Conservation (phyloP, 2,797 vertebrate species). For the Morelia viridis region DNA sequence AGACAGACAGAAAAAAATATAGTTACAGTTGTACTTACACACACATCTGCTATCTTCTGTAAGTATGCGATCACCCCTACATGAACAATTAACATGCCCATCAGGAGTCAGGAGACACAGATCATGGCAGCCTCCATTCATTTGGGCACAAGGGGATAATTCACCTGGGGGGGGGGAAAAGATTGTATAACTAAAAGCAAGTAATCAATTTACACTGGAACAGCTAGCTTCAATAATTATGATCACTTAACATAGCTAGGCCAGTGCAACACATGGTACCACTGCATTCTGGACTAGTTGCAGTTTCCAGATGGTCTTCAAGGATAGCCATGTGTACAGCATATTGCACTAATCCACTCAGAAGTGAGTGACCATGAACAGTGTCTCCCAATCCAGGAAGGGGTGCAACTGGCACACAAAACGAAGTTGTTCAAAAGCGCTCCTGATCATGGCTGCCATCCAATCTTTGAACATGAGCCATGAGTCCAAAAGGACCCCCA, state of each 20-base stretch:
- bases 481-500: not conserved
- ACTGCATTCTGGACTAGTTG: not conserved
- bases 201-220: constrained; percentile 43
- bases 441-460: not conserved
- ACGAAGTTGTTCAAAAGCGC: not conserved
- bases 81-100: constrained; percentile 93
- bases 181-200: constrained; percentile 25
- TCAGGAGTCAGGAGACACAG: constrained; percentile 91
- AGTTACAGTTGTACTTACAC: constrained; percentile 81
- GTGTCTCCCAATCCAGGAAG: not conserved
- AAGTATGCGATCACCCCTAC: constrained; percentile 89
- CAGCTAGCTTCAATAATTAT: constrained; percentile 18
- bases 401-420: not conserved
- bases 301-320: not conserved
- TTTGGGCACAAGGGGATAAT: constrained; percentile 86
- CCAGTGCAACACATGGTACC: not conserved
- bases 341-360: not conserved
- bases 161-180: constrained; percentile 78
- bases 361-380: not conserved
- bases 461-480: not conserved
- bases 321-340: not conserved
- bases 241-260: constrained; percentile 14
- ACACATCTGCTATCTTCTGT: constrained; percentile 94
- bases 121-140: constrained; percentile 95
- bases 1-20: not conserved